These are phyloP conservation scores for Netelia inedita DNA, from an alignment of 2,888 invertebrate genomes.

Conservation along the genomic window DNA sequence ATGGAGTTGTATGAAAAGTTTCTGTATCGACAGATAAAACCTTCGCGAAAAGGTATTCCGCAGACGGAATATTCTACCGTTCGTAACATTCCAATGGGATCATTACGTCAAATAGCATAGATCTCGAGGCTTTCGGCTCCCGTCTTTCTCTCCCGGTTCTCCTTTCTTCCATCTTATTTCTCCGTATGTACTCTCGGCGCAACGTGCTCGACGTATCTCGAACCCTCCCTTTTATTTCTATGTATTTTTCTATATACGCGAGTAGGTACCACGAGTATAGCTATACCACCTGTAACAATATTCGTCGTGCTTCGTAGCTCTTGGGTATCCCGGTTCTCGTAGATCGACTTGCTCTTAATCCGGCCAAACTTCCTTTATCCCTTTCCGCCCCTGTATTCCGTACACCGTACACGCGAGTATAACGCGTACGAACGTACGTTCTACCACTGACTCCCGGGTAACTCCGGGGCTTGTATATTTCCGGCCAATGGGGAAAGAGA, in stretches of 20 bases:
- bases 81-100: constrained; percentile 76
- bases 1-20: constrained; percentile 20
- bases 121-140: constrained; percentile 70
- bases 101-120: constrained; percentile 80
- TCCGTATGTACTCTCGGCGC: neutral
- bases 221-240: neutral
- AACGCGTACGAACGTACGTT: too few species aligned
- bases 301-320: too few species aligned
- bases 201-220: neutral
- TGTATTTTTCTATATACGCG: neutral
- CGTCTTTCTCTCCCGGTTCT: constrained; percentile 47
- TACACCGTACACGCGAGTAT: too few species aligned
- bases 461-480: too few species aligned
- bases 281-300: too few species aligned
- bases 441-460: too few species aligned
- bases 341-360: too few species aligned
- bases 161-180: constrained; percentile 15
- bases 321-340: too few species aligned
- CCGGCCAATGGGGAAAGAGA: too few species aligned
- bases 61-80: constrained; percentile 51
- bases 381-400: too few species aligned
- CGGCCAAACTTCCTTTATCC: too few species aligned
- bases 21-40: constrained; percentile 68
- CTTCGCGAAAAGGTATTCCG: constrained; percentile 72
- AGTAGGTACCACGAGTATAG: too few species aligned